phyloP scores from a whole-genome alignment of 64 coral and sea anemone species.

The Acropora yongei region DNA sequence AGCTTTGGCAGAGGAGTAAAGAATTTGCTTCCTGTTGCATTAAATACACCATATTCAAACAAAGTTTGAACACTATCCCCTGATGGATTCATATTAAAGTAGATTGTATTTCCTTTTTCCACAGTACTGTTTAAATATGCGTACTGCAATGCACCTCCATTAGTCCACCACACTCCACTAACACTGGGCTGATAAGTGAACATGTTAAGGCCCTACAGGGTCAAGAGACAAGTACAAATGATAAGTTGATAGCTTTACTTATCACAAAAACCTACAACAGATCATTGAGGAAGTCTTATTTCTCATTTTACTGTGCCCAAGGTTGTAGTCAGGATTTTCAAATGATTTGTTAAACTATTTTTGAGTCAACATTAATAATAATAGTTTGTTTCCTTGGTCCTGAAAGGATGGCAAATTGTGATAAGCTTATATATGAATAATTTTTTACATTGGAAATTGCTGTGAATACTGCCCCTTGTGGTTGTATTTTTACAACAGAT shows the following conservation, averaged over 20 bases:
- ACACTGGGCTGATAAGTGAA: constrained; percentile 39
- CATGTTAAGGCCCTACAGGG: constrained; percentile 33
- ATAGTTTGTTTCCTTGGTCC: no score
- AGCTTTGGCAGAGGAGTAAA: constrained; percentile 33
- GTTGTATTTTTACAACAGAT: no score
- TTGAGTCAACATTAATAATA: no score
- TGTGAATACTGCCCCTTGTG: no score
- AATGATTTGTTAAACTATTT: no score
- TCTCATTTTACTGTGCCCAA: no score
- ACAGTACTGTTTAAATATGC: constrained; percentile 42
- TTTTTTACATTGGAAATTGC: no score
- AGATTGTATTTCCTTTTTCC: constrained; percentile 53
- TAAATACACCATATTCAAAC: constrained; percentile 63
- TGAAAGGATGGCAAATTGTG: no score
- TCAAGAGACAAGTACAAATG: background rate
- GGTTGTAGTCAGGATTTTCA: background rate
- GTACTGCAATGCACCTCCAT: constrained; percentile 43
- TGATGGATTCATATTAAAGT: constrained; percentile 47
- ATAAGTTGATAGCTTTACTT: background rate
- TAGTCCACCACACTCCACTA: constrained; percentile 54
- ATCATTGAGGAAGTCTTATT: background rate
- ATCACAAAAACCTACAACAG: background rate
- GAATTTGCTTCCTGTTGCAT: constrained; percentile 62
- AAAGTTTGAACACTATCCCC: constrained; percentile 61
- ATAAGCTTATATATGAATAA: no score